Base-by-base conservation (phyloP, 2,888 invertebrate species). In the Perizoma flavofasciatum region DNA sequence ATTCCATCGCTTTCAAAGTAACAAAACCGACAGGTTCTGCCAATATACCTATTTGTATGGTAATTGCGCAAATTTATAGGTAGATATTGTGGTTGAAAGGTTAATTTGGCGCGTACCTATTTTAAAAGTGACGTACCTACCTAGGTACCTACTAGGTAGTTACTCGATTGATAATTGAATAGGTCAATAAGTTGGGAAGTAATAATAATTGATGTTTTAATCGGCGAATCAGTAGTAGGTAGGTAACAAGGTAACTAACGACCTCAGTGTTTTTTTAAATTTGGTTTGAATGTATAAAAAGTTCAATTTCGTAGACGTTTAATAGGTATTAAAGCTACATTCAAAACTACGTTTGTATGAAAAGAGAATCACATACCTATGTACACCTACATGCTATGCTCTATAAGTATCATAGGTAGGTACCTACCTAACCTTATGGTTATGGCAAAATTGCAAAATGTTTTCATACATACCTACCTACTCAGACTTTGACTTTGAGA, bases 21-120 rank as follows among this genome's bases (percentile, higher is more conserved):
- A 50, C 46, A 47, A 41, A 54, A 54, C 59, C 54, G 50, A 49
- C 54, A 41, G 49, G 59, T 55, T 59, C 35, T 32, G 44, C 37
- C 49, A 33, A 44, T 44, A 49, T 40, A 5, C 22, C 7, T 22
- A 22, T 22, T 22, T 46, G 33, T 44, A 46, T 41, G 45, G 34
- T 54, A 54, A 59, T 54, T 49, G 54, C 43, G 49, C 49, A 53
- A 57, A 61, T 57, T 50, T 41, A 57, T 57, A 41, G 43, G 35
- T 48, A 51, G 45, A 22, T 44, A 33, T 39, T 49, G 41, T 44
- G 22, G 53, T 56, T 49, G 56, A 52, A 46, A 61, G 61, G 61
- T 56, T 49, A 50, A 61, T 61, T 56, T 50, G 35, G 11, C 49
- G 61, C 47, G 53, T 22, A 22, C 22, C 1, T 54, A 54, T 46